A percentile compares a stretch with the other conserved stretches of the same genome.
phyloP scores from a whole-genome alignment of 1,140 invertebrate genomes.

The Eulimnadia texana region DNA sequence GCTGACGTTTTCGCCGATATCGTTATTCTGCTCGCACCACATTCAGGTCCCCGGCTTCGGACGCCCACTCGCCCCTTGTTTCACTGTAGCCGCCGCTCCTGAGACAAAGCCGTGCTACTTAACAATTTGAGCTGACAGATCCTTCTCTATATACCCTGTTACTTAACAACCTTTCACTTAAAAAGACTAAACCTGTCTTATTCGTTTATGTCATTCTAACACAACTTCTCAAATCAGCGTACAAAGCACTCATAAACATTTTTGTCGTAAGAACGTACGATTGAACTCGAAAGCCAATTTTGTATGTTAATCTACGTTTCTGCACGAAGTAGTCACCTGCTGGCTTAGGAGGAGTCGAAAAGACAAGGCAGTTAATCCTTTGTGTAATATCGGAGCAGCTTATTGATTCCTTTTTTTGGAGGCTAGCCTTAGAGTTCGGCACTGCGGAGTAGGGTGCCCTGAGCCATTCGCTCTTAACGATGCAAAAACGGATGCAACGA shows the following conservation, averaged over 20 bases:
- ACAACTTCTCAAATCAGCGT: too few relatives aligned
- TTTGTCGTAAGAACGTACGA: too few relatives aligned
- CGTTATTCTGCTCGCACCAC: neutral
- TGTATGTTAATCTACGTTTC: too few relatives aligned
- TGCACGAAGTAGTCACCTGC: neutral
- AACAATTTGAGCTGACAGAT: neutral
- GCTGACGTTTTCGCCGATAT: neutral
- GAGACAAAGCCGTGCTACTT: neutral
- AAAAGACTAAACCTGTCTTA: too few relatives aligned
- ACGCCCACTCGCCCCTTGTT: too few relatives aligned
- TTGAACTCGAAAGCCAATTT: too few relatives aligned
- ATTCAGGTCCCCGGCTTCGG: neutral
- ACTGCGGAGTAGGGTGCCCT: neutral
- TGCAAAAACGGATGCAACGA: neutral
- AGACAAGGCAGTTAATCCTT: neutral
- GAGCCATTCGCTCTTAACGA: neutral
- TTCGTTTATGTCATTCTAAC: too few relatives aligned
- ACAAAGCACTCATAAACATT: too few relatives aligned
- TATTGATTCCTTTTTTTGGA: neutral
- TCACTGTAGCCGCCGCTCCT: too few relatives aligned
- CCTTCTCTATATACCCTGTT: neutral
- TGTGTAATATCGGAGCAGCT: neutral
- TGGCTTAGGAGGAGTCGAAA: neutral
- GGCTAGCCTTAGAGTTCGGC: neutral
- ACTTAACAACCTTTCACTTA: neutral